Evolutionary conservation across 2,888 invertebrate genomes (phyloP).

Genomic region (Capitulum mitella): DNA sequence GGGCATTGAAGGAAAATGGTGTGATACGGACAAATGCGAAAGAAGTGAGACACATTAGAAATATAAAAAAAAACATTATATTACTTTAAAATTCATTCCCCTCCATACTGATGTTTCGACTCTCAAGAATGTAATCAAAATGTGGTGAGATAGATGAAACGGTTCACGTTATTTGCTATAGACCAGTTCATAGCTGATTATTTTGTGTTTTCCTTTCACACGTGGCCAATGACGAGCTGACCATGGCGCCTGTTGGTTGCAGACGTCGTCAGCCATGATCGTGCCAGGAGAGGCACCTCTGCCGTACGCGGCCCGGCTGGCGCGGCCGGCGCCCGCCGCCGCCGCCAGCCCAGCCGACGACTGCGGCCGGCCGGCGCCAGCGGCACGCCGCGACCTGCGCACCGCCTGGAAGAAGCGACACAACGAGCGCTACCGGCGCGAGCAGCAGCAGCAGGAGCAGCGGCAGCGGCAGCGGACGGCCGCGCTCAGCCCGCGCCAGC

Average conservation of each 20-base stretch:
- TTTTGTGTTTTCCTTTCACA: no score
- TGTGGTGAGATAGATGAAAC: no score
- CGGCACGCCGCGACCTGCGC: conserved; percentile 3
- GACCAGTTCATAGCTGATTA: no score
- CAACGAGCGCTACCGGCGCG: conserved; percentile 4
- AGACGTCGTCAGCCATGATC: background rate
- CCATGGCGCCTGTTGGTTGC: background rate
- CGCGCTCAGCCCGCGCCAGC: background rate
- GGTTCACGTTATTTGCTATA: no score
- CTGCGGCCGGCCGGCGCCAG: background rate
- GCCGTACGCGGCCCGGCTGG: background rate
- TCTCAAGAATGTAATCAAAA: no score
- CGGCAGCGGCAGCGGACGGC: background rate
- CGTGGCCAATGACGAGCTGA: no score
- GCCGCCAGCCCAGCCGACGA: background rate
- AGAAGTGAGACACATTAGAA: no score
- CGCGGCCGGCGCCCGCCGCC: background rate
- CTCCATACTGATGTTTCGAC: no score
- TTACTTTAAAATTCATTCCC: no score
- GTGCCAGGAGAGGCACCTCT: background rate
- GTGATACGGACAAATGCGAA: no score
- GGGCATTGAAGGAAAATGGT: no score
- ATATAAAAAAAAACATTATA: no score
- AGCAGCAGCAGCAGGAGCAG: conserved; percentile 25
- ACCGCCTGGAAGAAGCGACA: conserved; percentile 25